Conservation (phyloP, 2,888 invertebrate genomes). For the Philereme vetulata region DNA sequence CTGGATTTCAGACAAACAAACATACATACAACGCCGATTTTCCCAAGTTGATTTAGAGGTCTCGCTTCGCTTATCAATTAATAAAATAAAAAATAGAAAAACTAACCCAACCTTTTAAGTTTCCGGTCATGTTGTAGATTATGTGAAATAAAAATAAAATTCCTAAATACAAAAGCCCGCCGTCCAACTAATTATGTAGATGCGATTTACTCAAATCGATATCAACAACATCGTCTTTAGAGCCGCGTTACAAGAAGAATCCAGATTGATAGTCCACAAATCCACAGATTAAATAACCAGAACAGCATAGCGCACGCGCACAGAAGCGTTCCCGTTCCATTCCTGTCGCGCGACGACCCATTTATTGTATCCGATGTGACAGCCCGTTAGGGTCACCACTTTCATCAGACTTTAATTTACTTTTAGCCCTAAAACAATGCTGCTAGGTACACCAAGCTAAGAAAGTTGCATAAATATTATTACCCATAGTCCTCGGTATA, state of each 20-base stretch:
- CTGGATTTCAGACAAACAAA: too few species aligned
- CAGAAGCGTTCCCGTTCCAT: constrained; percentile 53
- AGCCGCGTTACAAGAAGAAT: constrained; percentile 13
- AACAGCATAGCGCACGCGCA: constrained; percentile 45
- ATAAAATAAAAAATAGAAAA: too few species aligned
- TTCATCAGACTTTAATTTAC: neutral
- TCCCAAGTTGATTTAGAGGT: too few species aligned
- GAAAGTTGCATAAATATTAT: too few species aligned
- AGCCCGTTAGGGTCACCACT: constrained; percentile 40
- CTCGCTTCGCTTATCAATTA: too few species aligned
- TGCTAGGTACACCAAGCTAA: neutral
- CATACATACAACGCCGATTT: too few species aligned
- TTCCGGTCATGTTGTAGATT: too few species aligned
- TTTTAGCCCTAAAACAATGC: too few species aligned
- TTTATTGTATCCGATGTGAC: constrained; percentile 51
- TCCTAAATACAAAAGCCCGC: constrained; percentile 4
- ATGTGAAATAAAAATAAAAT: constrained; percentile 9
- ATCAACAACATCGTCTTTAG: constrained; percentile 24
- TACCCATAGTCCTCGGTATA: too few species aligned
- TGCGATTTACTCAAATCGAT: constrained; percentile 16
- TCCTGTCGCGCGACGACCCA: constrained; percentile 58
- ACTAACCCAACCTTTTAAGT: too few species aligned
- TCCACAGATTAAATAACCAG: constrained; percentile 5
- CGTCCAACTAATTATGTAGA: constrained; percentile 19
- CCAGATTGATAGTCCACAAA: constrained; percentile 3